Conservation (phyloP, 2,113 vertebrate genomes). For the Epinephelus cyanopodus region DNA sequence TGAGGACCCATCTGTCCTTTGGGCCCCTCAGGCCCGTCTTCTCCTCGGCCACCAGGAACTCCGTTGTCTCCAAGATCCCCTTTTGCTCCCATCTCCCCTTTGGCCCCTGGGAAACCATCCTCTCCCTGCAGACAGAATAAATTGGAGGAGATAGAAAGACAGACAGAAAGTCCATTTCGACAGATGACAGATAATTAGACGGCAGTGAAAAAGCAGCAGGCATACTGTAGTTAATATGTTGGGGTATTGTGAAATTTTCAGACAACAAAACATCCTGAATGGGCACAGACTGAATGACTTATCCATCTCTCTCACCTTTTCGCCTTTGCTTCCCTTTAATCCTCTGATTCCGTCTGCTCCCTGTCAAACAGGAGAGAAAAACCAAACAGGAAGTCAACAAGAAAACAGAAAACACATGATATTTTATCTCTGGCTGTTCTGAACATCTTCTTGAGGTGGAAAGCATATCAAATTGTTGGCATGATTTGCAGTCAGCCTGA, state of each 20-base stretch:
- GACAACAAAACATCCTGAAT: not conserved
- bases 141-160: not conserved
- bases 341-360: slow-evolving; percentile 96
- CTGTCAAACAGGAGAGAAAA: slow-evolving; percentile 76
- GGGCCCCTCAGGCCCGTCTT: slow-evolving; percentile 95
- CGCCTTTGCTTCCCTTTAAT: slow-evolving; percentile 95
- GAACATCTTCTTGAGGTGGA: not conserved
- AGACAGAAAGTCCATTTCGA: not conserved
- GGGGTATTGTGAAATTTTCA: not conserved
- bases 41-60: slow-evolving; percentile 88
- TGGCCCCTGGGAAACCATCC: slow-evolving; percentile 96
- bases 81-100: slow-evolving; percentile 97
- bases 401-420: slow-evolving; percentile 17
- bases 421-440: not conserved
- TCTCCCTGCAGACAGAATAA: slow-evolving; percentile 87
- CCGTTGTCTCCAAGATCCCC: slow-evolving; percentile 94
- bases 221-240: not conserved
- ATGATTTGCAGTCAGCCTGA: not conserved
- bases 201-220: not conserved
- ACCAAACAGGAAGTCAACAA: slow-evolving; percentile 27
- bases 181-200: slow-evolving; percentile 11
- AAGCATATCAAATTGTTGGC: not conserved
- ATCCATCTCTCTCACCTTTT: slow-evolving; percentile 89
- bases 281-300: not conserved
- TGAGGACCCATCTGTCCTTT: slow-evolving; percentile 92